These are phyloP conservation scores for Etheostoma perlongum DNA, from an alignment of 2,797 vertebrate genomes.

Conservation along the genomic window DNA sequence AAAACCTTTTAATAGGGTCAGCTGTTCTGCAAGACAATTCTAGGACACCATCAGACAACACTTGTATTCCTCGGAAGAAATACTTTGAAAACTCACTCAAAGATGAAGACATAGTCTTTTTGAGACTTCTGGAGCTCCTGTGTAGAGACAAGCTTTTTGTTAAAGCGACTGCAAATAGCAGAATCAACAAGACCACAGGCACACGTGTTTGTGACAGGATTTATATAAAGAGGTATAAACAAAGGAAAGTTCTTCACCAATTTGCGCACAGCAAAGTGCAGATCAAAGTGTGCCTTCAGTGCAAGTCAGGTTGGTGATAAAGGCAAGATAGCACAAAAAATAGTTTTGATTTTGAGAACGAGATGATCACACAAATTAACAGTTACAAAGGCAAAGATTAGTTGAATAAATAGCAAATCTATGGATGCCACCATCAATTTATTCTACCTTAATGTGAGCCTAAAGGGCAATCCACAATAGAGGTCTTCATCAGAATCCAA, in stretches of 20 bases:
- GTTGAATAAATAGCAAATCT: not conserved
- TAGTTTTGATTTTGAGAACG: not conserved
- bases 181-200: not conserved
- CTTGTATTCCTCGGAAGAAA: conserved; percentile 14
- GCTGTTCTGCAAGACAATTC: conserved; percentile 36
- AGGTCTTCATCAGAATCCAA: not conserved
- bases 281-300: not conserved
- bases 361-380: not conserved
- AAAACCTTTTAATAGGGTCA: conserved; percentile 56
- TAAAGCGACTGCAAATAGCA: not conserved
- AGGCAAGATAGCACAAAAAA: not conserved
- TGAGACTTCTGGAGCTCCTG: not conserved
- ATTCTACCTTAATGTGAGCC: not conserved
- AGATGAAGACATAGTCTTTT: not conserved
- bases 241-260: not conserved
- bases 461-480: not conserved
- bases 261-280: not conserved
- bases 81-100: conserved; percentile 14
- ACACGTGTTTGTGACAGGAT: not conserved
- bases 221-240: not conserved
- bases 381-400: not conserved
- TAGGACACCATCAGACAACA: conserved; percentile 26
- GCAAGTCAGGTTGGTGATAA: not conserved
- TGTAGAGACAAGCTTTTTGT: not conserved
- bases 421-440: not conserved